These are phyloP conservation scores for Phania funesta DNA, from an alignment of 2,888 invertebrate genomes.

Conservation along the genomic window DNA sequence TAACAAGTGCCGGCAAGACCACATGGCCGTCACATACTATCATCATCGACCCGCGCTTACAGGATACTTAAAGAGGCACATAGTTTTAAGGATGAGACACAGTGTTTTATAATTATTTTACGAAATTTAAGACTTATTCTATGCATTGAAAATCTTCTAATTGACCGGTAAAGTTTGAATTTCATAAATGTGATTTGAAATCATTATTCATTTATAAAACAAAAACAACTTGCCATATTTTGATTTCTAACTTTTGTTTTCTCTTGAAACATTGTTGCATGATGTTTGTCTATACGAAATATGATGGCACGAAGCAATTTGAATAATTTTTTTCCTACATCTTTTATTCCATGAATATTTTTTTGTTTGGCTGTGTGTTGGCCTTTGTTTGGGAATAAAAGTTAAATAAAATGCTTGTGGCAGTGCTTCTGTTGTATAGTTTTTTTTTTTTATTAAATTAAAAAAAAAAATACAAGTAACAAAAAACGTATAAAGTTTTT, in stretches of 20 bases:
- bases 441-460: constrained; percentile 9
- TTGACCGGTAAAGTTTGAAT: no score
- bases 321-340: not conserved
- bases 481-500: constrained; percentile 10
- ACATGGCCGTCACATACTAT: no score
- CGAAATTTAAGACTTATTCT: no score
- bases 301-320: not conserved
- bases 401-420: constrained; percentile 42
- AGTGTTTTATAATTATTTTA: no score
- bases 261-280: not conserved
- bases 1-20: no score
- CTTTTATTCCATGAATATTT: constrained; percentile 1
- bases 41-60: no score
- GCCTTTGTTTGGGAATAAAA: constrained; percentile 17
- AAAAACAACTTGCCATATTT: constrained; percentile 23
- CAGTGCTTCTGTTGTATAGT: not conserved
- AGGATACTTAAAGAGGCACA: no score
- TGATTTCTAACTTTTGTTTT: constrained; percentile 20
- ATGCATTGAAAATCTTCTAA: no score
- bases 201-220: no score
- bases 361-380: not conserved
- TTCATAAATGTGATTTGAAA: no score
- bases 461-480: not conserved
- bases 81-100: no score
- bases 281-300: not conserved